These are phyloP conservation scores for Globodera ellingtonae DNA, from an alignment of 1,140 invertebrate genomes.

Conservation along the genomic window DNA sequence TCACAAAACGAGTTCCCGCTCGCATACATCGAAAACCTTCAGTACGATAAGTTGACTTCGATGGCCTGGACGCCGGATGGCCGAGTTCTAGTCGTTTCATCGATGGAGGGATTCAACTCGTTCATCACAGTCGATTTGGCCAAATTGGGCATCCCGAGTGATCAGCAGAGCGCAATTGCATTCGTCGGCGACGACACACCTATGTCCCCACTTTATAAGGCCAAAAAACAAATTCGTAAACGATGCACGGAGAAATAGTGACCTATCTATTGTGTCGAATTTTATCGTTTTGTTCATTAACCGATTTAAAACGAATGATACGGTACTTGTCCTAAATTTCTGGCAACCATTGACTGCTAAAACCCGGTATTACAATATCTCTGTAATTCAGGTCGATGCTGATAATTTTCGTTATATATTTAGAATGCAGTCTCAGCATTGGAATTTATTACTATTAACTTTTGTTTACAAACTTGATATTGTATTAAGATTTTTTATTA, in stretches of 20 bases:
- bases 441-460: too few relatives aligned
- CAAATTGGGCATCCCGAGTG: slow-evolving; percentile 16
- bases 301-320: too few relatives aligned
- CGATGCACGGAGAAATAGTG: not conserved
- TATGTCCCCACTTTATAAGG: not conserved
- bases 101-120: slow-evolving; percentile 48
- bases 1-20: slow-evolving; percentile 43
- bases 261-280: not conserved
- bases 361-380: too few relatives aligned
- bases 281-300: too few relatives aligned
- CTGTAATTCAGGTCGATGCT: too few relatives aligned
- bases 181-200: not conserved
- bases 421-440: too few relatives aligned
- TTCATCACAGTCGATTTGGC: slow-evolving; percentile 37
- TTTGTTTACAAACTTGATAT: too few relatives aligned
- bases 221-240: not conserved
- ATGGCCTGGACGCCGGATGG: slow-evolving; percentile 53
- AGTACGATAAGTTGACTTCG: slow-evolving; percentile 48
- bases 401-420: too few relatives aligned
- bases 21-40: slow-evolving; percentile 46
- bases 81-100: slow-evolving; percentile 45
- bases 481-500: too few relatives aligned
- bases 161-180: not conserved
- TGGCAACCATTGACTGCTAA: too few relatives aligned
- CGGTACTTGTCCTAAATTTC: too few relatives aligned